Evolutionary conservation across 2,113 vertebrate genomes (phyloP).

Genomic region (Rhombomys opimus): DNA sequence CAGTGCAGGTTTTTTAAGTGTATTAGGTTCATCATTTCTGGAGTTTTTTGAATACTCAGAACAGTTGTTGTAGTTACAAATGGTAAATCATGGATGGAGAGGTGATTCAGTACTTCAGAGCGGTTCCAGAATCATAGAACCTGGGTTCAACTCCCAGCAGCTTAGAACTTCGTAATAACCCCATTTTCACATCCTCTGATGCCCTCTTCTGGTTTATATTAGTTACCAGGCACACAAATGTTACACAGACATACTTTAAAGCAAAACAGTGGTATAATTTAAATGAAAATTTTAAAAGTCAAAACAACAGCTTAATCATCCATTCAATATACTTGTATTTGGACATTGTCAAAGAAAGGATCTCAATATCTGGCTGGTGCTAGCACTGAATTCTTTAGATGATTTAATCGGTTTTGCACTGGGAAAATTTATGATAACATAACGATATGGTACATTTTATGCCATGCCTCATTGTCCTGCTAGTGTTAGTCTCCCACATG

Average conservation of each 20-base stretch:
- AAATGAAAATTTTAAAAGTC: not conserved
- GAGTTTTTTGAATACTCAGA: not conserved
- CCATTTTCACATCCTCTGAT: not conserved
- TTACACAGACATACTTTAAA: not conserved
- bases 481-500: not conserved
- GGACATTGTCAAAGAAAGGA: not conserved
- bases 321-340: slow-evolving; percentile 16
- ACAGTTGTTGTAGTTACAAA: not conserved
- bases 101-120: not conserved
- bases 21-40: not conserved
- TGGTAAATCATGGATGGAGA: not conserved
- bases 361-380: not conserved
- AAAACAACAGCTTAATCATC: not conserved
- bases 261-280: not conserved
- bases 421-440: not conserved
- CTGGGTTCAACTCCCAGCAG: not conserved
- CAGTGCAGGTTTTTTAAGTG: not conserved
- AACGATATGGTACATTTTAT: not conserved
- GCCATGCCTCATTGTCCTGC: not conserved
- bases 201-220: not conserved
- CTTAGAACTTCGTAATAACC: not conserved
- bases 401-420: not conserved
- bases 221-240: not conserved
- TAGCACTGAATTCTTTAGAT: too few relatives aligned
- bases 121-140: not conserved